Base-by-base conservation (phyloP, 1,140 invertebrate genomes). In the Bombus consobrinus region DNA sequence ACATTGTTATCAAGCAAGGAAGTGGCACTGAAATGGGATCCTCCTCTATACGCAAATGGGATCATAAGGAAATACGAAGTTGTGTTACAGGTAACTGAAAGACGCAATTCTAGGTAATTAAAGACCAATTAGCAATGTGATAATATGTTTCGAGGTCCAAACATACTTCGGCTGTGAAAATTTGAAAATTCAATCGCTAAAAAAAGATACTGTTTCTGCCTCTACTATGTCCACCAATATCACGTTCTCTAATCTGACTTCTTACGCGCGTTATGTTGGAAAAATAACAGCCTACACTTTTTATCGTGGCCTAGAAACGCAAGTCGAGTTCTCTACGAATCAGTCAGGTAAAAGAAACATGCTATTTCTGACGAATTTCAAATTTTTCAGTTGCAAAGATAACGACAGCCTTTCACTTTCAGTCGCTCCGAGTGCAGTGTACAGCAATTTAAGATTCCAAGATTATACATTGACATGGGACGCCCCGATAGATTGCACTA, bases 381-480 rank as follows among this genome's bases (percentile, higher is more conserved):
- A 10, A 41, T 62, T 12, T 76, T 79, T 89, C 68, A 25, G 2
- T 68, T 22, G 10, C 2, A 39, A 3, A n/a, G 53, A 12, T 47
- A 10, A 66, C 12, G 15, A 2, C 10, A 34, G 0, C 10, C 15
- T 69, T 2, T 3, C 22, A 25, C 22, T 43, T 69, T 47, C 47
- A 92, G 91, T 85, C 1, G 88, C 75, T 13, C 82, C 90, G 4
- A 84, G 75, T 0, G 75, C 74, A 1, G 25, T 41, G 0, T 88
- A 85, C 34, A 69, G 34, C 2, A 69, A 89, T 41, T 39, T 92
- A 3, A 76, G 18, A 57, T 25, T 83, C 4, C 9, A 87, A 12
- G 6, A 59, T 13, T 59, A 79, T 32, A 69, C 13, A n/a, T 68
- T 92, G 10, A 72, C 22, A 28, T 92, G 91, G 92, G n/a, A 57